These are phyloP conservation scores for Micromussa lordhowensis DNA, from an alignment of 92 coral and sea anemone genomes.

Conservation along the genomic window DNA sequence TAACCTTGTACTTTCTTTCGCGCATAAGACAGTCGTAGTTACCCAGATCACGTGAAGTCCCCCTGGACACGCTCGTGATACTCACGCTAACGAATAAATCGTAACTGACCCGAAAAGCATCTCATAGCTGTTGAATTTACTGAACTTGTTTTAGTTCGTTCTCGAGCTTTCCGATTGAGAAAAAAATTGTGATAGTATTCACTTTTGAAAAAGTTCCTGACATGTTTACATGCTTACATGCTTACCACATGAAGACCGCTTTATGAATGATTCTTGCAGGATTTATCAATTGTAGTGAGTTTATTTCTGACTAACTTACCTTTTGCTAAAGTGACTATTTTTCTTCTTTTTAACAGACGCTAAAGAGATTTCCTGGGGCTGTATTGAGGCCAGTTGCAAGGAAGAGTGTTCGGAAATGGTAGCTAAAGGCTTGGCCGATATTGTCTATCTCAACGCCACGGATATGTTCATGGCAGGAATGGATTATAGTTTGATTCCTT, in stretches of 20 bases:
- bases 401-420: slow-evolving; percentile 51
- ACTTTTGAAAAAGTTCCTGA: not conserved
- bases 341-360: slow-evolving; percentile 40
- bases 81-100: not conserved
- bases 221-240: not conserved
- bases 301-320: not conserved
- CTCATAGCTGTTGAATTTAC: no score
- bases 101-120: not conserved
- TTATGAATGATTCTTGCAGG: not conserved
- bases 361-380: slow-evolving; percentile 51
- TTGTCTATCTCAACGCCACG: slow-evolving; percentile 60
- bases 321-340: not conserved
- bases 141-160: no score
- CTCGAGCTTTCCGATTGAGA: no score
- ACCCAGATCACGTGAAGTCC: not conserved
- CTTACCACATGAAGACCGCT: not conserved
- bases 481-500: slow-evolving; percentile 54
- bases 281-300: not conserved
- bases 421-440: slow-evolving; percentile 30
- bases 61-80: not conserved
- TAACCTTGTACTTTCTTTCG: not conserved
- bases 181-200: not conserved
- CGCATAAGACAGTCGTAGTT: not conserved
- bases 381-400: slow-evolving; percentile 46
- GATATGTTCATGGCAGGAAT: slow-evolving; percentile 68